A percentile compares a stretch with the other conserved stretches of the same genome.
Evolutionary conservation across 2,888 invertebrate species (phyloP).

Genomic region (Tetranychus truncatus): DNA sequence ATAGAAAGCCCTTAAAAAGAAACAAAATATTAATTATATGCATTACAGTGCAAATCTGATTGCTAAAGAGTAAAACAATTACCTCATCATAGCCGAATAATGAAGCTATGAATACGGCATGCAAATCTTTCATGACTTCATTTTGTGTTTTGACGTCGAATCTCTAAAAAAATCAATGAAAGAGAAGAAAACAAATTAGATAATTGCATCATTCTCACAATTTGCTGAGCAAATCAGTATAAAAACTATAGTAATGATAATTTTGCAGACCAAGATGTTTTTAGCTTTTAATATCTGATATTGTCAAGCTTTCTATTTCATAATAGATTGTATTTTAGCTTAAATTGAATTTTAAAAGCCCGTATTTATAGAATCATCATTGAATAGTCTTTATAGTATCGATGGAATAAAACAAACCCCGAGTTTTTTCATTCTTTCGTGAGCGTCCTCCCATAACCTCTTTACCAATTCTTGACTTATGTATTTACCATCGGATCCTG

Average conservation of each 20-base stretch:
- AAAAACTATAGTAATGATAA: conserved; percentile 11
- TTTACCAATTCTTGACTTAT: conserved; percentile 54
- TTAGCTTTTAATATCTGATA: no score
- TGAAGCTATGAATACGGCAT: conserved; percentile 63
- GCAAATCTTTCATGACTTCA: conserved; percentile 45
- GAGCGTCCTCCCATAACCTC: conserved; percentile 66
- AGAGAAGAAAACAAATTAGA: background rate
- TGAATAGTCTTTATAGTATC: background rate
- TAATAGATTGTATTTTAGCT: background rate
- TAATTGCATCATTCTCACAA: background rate
- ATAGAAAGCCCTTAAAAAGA: conserved; percentile 43
- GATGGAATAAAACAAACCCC: conserved; percentile 27
- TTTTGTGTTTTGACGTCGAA: conserved; percentile 44
- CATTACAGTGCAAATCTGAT: background rate
- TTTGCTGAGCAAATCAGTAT: background rate
- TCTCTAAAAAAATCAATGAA: conserved; percentile 36
- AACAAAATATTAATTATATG: background rate
- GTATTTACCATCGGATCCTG: conserved; percentile 52
- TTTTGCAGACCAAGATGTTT: background rate
- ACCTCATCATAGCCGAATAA: conserved; percentile 63
- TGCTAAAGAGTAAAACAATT: background rate
- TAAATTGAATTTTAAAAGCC: background rate
- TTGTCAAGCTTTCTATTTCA: background rate
- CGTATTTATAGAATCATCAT: background rate
- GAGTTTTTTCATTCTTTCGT: conserved; percentile 51